Base-by-base conservation (phyloP, 2,888 invertebrate species). In the Cerastis leucographa region DNA sequence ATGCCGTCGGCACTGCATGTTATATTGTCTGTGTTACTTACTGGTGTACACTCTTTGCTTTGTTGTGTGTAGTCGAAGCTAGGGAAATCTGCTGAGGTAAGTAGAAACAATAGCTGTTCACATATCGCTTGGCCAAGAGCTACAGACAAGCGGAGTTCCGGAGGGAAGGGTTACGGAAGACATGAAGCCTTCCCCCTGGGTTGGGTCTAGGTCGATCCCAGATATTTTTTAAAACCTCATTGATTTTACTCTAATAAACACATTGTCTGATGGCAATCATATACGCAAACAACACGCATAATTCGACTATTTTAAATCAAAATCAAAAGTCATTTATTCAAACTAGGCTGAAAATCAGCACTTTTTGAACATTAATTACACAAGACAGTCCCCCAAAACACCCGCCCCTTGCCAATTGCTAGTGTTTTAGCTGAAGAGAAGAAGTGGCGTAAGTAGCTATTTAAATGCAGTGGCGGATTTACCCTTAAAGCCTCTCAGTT, bases 41-140 rank as follows among this genome's bases (percentile, higher is more conserved):
- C n/a, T 29, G 22, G 29, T 35, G n/a, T n/a, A n/a, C 46, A 17
- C 42, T 59, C 12, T 25, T 25, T 69, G 54, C 12, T n/a, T 25
- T 69, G 54, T 49, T n/a, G 19, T 49, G 29, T 54, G 19, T 61
- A n/a, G 12, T 9, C 0, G 22, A 59, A 49, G 17, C 22, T 66
- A 29, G n/a, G 17, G 42, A 61, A 61, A n/a, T 14, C 22, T 78
- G 17, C 12, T 49, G 0, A 56, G 66, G 76, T 67, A 46, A 61
- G 54, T 54, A 51, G 2, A 35, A 61, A 35, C 61, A 35, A 35
- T 12, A 29, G n/a, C n/a, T n/a, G 12, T 64, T 42, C 14, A 64
- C 42, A 64, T 40, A 14, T 14, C 22, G 7, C 14, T 62, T n/a
- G 22, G 62, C 22, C 35, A 61, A 35, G 6, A 22, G 11, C 62